Percentiles rank a stretch among this genome's conserved stretches.
These are phyloP conservation scores for Anastrepha obliqua DNA, from an alignment of 1,140 invertebrate genomes.

Conservation along the genomic window DNA sequence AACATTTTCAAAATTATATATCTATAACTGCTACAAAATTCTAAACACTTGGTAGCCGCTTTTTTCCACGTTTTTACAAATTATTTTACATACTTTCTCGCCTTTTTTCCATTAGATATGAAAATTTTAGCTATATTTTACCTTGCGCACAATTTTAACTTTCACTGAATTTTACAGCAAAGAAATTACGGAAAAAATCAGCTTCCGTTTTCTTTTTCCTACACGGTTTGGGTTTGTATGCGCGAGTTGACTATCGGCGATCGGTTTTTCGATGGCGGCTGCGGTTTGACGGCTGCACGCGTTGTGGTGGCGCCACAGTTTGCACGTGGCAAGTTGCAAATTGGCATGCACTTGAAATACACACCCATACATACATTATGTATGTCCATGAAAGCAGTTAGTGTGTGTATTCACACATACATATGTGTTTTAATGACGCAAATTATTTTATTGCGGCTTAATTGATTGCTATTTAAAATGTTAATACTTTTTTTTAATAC, in stretches of 20 bases:
- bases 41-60: no score
- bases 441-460: constrained; percentile 52
- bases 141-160: no score
- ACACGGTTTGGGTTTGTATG: background rate
- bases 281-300: constrained; percentile 50
- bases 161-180: no score
- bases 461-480: constrained; percentile 41
- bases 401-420: background rate
- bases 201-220: background rate
- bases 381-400: background rate
- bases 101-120: no score
- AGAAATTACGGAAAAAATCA: no score
- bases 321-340: constrained; percentile 43
- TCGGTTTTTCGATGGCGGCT: constrained; percentile 1
- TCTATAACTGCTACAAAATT: no score
- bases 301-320: constrained; percentile 31
- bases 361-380: background rate
- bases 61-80: no score
- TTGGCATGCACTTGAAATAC: constrained; percentile 33
- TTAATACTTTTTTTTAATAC: constrained; percentile 23
- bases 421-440: constrained; percentile 23
- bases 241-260: constrained; percentile 24
- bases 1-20: no score
- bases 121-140: no score
- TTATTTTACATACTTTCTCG: no score